Percentiles rank a stretch among this genome's conserved stretches.
phyloP scores from a whole-genome alignment of 92 coral and sea anemone genomes.

The Micromussa lordhowensis region DNA sequence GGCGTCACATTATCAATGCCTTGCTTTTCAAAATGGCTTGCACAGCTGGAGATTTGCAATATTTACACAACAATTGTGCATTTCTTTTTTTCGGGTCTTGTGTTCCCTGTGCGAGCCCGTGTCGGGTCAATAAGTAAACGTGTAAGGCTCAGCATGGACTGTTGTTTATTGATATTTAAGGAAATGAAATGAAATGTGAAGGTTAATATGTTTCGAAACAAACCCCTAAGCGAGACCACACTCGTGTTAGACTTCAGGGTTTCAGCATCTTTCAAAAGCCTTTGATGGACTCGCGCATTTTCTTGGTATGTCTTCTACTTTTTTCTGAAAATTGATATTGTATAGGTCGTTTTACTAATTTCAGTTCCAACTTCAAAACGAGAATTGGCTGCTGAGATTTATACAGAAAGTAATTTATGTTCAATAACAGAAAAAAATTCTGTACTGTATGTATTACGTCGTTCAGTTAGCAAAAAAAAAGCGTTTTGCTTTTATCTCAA shows the following conservation, averaged over 20 bases:
- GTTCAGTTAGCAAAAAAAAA: background rate
- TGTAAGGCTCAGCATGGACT: background rate
- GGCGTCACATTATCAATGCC: background rate
- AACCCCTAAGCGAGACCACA: background rate
- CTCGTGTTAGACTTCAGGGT: background rate
- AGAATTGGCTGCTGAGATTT: background rate
- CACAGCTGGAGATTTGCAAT: conserved; percentile 1
- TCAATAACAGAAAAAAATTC: background rate
- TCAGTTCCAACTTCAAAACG: too few species aligned
- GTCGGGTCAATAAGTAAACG: background rate
- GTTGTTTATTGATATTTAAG: background rate
- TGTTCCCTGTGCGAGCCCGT: background rate
- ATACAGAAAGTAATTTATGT: background rate
- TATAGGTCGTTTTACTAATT: background rate
- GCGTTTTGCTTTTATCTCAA: background rate
- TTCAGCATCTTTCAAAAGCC: background rate
- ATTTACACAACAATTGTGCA: background rate
- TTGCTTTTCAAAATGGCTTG: background rate
- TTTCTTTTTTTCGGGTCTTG: background rate
- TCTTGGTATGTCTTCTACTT: background rate
- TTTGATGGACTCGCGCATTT: background rate
- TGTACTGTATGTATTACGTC: too few species aligned
- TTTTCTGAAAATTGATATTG: background rate
- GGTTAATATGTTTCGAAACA: background rate
- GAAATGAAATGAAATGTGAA: conserved; percentile 15